These are phyloP conservation scores for Campylorhamphus procurvoides DNA, from an alignment of 2,113 vertebrate species.

Conservation along the genomic window DNA sequence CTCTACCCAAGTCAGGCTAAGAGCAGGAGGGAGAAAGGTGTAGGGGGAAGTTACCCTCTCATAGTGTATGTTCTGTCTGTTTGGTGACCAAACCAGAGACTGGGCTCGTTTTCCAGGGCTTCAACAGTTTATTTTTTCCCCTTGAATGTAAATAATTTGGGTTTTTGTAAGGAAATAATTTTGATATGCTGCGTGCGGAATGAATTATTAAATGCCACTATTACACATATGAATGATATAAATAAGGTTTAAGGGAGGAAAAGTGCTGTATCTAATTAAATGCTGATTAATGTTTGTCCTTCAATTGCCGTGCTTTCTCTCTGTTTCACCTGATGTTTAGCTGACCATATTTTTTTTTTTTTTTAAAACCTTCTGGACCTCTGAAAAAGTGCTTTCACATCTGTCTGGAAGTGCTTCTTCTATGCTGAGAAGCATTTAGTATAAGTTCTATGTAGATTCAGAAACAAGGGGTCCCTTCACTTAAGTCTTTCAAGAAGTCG, in stretches of 20 bases:
- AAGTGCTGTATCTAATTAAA: background rate
- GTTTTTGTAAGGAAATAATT: background rate
- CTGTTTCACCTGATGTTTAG: background rate
- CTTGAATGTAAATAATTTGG: background rate
- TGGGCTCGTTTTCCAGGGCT: background rate
- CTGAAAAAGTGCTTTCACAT: background rate
- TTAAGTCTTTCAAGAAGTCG: background rate
- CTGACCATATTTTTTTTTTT: background rate
- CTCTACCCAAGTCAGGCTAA: background rate
- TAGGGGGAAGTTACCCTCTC: background rate
- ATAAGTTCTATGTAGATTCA: rapidly evolving
- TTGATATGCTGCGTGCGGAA: background rate
- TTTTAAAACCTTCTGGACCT: background rate
- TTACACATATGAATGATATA: background rate
- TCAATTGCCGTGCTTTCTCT: background rate
- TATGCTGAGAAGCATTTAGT: background rate
- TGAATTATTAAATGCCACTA: background rate
- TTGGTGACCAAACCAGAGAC: background rate
- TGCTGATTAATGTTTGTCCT: background rate
- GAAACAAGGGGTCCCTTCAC: background rate
- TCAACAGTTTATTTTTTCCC: background rate
- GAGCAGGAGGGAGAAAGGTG: background rate
- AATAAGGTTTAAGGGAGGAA: background rate
- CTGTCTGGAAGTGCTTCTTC: background rate
- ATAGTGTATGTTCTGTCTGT: background rate